Conservation (phyloP, 2,888 invertebrate species). For the Griposia aprilina region DNA sequence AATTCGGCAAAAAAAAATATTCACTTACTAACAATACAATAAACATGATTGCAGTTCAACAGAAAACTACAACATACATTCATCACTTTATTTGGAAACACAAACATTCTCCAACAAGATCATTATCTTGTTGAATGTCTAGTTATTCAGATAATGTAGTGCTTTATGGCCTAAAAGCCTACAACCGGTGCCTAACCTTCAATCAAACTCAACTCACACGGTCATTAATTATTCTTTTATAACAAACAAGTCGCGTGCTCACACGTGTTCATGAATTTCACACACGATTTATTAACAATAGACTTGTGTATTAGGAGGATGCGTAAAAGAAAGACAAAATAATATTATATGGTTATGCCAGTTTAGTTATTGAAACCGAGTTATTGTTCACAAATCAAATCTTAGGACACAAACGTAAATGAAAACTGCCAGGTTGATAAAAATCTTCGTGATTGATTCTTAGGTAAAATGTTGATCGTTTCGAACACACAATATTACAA, state of each 20-base stretch:
- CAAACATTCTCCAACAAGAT: not conserved
- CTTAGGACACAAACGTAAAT: not conserved
- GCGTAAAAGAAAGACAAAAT: not conserved
- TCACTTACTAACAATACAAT: not conserved
- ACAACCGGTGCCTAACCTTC: constrained; percentile 50
- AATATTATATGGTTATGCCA: not conserved
- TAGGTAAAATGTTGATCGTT: not conserved
- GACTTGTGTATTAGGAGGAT: not conserved
- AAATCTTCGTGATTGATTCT: not conserved
- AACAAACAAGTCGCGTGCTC: constrained; percentile 35
- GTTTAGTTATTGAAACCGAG: not conserved
- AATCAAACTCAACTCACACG: constrained; percentile 44
- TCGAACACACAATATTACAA: not conserved
- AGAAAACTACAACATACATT: not conserved
- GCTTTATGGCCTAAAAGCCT: constrained; percentile 8
- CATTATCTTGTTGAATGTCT: not conserved
- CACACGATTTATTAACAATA: constrained; percentile 64
- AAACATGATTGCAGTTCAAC: not conserved
- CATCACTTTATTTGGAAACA: not conserved
- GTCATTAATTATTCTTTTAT: constrained; percentile 55
- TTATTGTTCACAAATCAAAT: not conserved
- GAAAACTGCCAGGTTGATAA: not conserved
- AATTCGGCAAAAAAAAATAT: too few species aligned
- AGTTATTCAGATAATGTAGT: constrained; percentile 10
- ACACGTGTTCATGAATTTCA: constrained; percentile 70